Percentiles rank a stretch among this genome's conserved stretches.
Evolutionary conservation across 1,140 invertebrate genomes (phyloP).

Genomic region (Bombus fervidus): DNA sequence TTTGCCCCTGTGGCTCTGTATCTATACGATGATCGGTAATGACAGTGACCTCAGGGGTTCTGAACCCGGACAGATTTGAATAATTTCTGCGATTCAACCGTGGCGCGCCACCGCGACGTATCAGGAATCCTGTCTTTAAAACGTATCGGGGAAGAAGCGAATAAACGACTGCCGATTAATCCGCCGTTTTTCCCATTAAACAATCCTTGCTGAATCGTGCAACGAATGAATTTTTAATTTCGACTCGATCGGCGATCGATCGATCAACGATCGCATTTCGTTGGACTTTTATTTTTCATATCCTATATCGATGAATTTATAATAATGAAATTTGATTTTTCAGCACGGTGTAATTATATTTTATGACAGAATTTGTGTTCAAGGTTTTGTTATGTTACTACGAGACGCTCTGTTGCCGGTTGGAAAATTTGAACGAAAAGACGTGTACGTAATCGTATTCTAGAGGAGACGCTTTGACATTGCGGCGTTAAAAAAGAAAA

Average conservation of each 20-base stretch:
- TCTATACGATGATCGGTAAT: constrained; percentile 48
- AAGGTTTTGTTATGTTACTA: too few relatives aligned
- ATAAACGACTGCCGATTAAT: constrained; percentile 10
- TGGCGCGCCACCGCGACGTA: not conserved
- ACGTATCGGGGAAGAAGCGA: not conserved
- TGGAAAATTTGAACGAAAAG: too few relatives aligned
- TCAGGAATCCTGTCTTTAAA: not conserved
- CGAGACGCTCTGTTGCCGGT: too few relatives aligned
- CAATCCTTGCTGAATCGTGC: not conserved
- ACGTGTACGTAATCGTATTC: too few relatives aligned
- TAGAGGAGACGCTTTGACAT: too few relatives aligned
- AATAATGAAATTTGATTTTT: not conserved
- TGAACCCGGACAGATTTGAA: constrained; percentile 25
- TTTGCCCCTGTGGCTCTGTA: constrained; percentile 2
- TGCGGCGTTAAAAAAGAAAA: too few relatives aligned
- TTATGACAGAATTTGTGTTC: too few relatives aligned
- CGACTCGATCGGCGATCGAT: not conserved
- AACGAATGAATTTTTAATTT: not conserved
- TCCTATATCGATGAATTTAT: too few relatives aligned
- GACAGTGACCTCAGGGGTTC: constrained; percentile 42
- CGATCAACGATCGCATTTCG: too few relatives aligned
- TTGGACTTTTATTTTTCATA: rapidly evolving
- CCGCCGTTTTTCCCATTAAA: not conserved
- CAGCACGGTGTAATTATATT: too few relatives aligned
- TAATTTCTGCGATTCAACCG: constrained; percentile 45